Percentiles rank a stretch among this genome's conserved stretches.
Conservation (phyloP, 2,797 vertebrate species). For the Darevskia mixta region DNA sequence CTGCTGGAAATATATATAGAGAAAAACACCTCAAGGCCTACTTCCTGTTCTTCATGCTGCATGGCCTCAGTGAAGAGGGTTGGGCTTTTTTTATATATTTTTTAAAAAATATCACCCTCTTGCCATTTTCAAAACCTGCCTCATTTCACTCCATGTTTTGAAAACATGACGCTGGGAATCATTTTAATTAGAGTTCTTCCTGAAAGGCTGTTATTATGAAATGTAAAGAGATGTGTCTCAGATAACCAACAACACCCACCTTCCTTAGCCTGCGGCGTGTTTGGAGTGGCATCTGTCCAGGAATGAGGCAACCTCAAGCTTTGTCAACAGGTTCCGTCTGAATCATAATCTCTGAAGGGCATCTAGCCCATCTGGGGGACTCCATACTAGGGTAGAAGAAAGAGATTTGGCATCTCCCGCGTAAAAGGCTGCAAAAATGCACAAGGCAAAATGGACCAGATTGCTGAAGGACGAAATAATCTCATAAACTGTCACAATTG, state of each 20-base stretch:
- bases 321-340: conserved; percentile 73
- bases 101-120: neutral
- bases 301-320: conserved; percentile 53
- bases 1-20: conserved; percentile 8
- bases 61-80: conserved; percentile 32
- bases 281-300: conserved; percentile 79
- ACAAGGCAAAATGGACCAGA: neutral
- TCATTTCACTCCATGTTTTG: conserved; percentile 57
- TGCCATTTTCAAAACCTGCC: conserved; percentile 60
- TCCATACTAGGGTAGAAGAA: neutral
- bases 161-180: conserved; percentile 63
- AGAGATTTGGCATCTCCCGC: neutral
- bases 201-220: conserved; percentile 78
- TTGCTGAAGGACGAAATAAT: neutral
- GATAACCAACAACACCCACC: conserved; percentile 78
- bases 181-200: conserved; percentile 71
- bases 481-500: neutral
- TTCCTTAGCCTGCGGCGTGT: conserved; percentile 73
- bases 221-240: conserved; percentile 70
- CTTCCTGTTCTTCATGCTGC: conserved; percentile 48
- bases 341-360: conserved; percentile 14
- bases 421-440: neutral
- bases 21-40: conserved; percentile 54
- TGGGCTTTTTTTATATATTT: neutral
- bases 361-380: neutral